Conservation (phyloP, 2,113 vertebrate genomes). For the Columba livia region DNA sequence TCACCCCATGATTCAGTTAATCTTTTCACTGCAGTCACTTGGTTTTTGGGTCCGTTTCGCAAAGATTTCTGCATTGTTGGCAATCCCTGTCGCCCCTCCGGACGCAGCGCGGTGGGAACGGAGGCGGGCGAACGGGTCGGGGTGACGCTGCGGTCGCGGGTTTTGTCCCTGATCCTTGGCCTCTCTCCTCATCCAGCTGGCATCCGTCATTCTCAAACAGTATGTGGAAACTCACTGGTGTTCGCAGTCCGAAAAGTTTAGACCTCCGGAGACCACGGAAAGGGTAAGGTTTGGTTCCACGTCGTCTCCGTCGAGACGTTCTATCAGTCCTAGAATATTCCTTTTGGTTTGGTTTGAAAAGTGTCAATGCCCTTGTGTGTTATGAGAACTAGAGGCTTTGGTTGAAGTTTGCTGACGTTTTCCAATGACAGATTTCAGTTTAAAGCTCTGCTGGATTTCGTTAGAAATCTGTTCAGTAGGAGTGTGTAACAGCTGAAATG, state of each 20-base stretch:
- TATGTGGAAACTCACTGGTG: constrained; percentile 99
- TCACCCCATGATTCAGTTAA: background rate
- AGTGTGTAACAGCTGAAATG: background rate
- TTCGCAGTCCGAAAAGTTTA: constrained; percentile 95
- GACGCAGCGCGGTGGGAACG: background rate
- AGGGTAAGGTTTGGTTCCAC: constrained; percentile 77
- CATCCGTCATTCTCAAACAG: constrained; percentile 96
- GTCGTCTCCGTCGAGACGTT: background rate
- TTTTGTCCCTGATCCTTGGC: background rate
- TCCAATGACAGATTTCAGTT: background rate
- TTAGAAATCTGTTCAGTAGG: background rate
- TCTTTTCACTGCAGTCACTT: background rate
- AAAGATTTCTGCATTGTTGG: background rate
- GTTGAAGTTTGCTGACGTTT: background rate
- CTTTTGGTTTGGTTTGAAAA: background rate
- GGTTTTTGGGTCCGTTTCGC: background rate
- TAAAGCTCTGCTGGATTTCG: background rate
- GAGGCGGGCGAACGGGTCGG: background rate
- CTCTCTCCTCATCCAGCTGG: constrained; percentile 79
- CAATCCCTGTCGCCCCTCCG: background rate
- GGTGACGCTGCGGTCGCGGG: background rate
- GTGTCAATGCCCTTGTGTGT: background rate
- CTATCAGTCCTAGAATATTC: background rate
- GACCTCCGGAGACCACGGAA: constrained; percentile 95
- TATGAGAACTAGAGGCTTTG: background rate